Evolutionary conservation across 2,888 invertebrate species (phyloP).

Genomic region (Eupelmus urozonus): DNA sequence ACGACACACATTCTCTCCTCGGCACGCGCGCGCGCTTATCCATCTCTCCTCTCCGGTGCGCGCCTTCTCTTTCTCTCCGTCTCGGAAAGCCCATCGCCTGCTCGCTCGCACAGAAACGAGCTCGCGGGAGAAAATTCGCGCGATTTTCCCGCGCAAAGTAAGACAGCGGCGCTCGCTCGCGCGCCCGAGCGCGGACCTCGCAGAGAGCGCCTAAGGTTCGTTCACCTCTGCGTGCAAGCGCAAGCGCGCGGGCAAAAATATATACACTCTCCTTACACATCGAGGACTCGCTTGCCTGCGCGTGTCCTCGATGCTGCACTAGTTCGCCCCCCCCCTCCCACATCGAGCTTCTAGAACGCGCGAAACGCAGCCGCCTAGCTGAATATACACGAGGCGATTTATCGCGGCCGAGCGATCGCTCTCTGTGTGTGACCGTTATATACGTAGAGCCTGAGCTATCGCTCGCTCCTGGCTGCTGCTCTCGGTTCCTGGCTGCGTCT

Average conservation of each 20-base stretch:
- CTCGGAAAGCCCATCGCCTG: no score
- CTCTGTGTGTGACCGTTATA: constrained; percentile 8
- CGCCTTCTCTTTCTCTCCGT: not conserved
- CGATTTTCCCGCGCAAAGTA: constrained; percentile 2
- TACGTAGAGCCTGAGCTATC: no score
- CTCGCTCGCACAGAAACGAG: not conserved
- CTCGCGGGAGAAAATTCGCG: constrained; percentile 6
- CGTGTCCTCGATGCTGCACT: constrained; percentile 37
- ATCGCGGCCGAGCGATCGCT: not conserved
- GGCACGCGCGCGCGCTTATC: no score
- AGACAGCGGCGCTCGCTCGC: not conserved
- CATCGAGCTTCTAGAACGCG: constrained; percentile 16
- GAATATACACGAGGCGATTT: not conserved
- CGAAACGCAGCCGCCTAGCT: not conserved
- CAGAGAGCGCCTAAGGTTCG: constrained; percentile 25
- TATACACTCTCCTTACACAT: constrained; percentile 62
- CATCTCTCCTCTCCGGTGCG: no score
- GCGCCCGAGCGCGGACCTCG: not conserved
- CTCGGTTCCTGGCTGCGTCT: not conserved
- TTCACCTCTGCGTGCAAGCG: no score
- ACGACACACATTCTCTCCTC: constrained; percentile 38
- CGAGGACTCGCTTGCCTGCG: constrained; percentile 52
- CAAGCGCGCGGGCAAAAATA: constrained; percentile 47
- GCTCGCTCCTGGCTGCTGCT: not conserved
- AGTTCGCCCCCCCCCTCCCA: constrained; percentile 37